A percentile compares a stretch with the other conserved stretches of the same genome.
These are phyloP conservation scores for Labeo catla DNA, from an alignment of 2,113 vertebrate species.

Conservation along the genomic window DNA sequence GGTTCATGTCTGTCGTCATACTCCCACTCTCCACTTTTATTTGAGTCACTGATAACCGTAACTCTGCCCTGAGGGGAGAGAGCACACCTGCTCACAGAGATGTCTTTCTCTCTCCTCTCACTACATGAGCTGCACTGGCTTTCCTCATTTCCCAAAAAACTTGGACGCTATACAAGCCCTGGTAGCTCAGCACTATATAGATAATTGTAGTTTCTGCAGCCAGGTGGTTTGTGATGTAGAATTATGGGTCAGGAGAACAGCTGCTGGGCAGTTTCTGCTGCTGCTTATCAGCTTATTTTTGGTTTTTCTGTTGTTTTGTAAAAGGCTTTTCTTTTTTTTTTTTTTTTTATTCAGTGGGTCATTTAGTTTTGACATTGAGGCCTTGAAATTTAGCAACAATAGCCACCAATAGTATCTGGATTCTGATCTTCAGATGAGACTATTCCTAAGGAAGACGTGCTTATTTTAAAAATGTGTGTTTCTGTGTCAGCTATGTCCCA, in stretches of 20 bases:
- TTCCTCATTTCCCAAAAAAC: not conserved
- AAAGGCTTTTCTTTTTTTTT: not conserved
- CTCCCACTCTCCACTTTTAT: slow-evolving; percentile 1
- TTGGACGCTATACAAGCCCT: not conserved
- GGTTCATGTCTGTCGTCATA: not conserved
- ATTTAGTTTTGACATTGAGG: not conserved
- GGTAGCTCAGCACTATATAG: slow-evolving; percentile 1
- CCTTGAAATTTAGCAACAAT: not conserved
- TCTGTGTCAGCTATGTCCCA: slow-evolving; percentile 5
- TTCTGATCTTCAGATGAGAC: not conserved
- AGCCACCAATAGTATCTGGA: not conserved
- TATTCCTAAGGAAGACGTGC: not conserved
- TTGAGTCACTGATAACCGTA: not conserved
- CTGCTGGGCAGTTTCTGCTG: slow-evolving; percentile 14
- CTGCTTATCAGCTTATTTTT: slow-evolving; percentile 17
- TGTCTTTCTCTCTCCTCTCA: not conserved
- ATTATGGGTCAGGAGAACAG: slow-evolving; percentile 37
- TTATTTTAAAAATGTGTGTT: not conserved
- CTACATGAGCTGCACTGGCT: not conserved
- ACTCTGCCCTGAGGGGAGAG: not conserved
- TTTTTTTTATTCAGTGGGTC: not conserved
- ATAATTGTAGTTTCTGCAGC: slow-evolving; percentile 40
- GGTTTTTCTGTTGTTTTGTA: slow-evolving; percentile 5
- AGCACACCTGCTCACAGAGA: slow-evolving; percentile 34
- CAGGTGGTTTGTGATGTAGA: slow-evolving; percentile 34